Evolutionary conservation across 53 echinoderm and acorn worm genomes (phyloP).

Genomic region (Echinometra lucunter): DNA sequence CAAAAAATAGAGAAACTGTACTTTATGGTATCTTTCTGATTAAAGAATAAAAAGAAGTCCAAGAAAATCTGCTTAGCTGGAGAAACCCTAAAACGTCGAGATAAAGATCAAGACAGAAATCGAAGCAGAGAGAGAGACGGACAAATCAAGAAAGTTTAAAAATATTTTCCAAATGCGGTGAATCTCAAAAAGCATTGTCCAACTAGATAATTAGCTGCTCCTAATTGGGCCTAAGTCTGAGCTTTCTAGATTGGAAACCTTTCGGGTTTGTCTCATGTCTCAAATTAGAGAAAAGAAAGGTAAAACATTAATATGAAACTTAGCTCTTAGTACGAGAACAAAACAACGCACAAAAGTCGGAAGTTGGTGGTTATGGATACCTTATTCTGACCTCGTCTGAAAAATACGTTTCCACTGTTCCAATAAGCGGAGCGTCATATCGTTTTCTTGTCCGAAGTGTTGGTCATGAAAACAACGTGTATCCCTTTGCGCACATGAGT

Average conservation of each 20-base stretch:
- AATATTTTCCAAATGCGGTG: not conserved
- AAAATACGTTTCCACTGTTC: not conserved
- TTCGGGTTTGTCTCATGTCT: not conserved
- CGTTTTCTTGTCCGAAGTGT: no score
- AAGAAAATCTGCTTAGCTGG: no score
- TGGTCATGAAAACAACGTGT: no score
- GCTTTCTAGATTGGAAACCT: not conserved
- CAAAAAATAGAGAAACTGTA: no score
- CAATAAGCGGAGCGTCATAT: not conserved
- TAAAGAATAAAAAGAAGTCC: no score
- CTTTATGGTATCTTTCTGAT: no score
- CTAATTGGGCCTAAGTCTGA: not conserved
- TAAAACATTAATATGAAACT: not conserved
- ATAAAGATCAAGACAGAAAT: no score
- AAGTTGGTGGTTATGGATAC: constrained; percentile 34
- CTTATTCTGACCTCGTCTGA: constrained; percentile 29
- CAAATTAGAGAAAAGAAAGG: not conserved
- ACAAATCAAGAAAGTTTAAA: not conserved
- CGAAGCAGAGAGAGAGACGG: not conserved
- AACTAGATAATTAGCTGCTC: constrained; percentile 7
- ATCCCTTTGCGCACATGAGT: no score
- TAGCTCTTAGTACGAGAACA: not conserved
- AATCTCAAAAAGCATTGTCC: not conserved
- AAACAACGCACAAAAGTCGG: constrained; percentile 43
- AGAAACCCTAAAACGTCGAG: no score